These are phyloP conservation scores for human (Homo sapiens) DNA, from an alignment of 2,113 vertebrate species.

Conservation along the genomic window GRCh38 chr5:116450001-116450500, in stretches of 20 bases:
- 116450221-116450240: background rate
- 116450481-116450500: background rate
- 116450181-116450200: background rate
- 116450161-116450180: conserved; percentile 1
- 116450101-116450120: background rate
- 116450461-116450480: background rate
- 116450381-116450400: background rate
- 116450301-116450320: background rate
- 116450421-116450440: background rate
- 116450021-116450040: conserved; percentile 32
- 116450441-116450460: background rate
- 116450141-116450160: background rate
- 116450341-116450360: background rate
- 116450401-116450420: background rate
- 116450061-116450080: conserved; percentile 29
- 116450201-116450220: background rate
- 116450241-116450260: fast-evolving
- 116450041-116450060: conserved; percentile 56
- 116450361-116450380: background rate
- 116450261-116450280: background rate
- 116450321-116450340: background rate
- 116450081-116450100: conserved; percentile 24
- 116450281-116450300: background rate
- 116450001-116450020: background rate
- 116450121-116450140: background rate